A percentile compares a stretch with the other conserved stretches of the same genome.
These are phyloP conservation scores for Plumapathes pennacea DNA, from an alignment of 92 coral and sea anemone genomes.

Conservation along the genomic window DNA sequence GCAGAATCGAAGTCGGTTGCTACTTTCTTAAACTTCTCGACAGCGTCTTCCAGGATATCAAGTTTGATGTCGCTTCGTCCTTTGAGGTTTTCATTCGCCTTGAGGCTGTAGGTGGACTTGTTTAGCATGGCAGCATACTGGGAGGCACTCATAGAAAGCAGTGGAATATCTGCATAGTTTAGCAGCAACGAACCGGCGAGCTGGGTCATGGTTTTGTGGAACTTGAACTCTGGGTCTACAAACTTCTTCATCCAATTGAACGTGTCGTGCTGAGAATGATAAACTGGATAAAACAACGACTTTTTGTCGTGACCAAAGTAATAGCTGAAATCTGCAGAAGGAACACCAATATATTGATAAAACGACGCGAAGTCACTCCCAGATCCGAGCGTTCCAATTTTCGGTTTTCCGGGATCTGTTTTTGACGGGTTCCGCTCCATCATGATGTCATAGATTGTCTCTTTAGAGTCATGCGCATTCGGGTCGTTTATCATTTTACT, in stretches of 20 bases:
- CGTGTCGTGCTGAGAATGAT: slow-evolving; percentile 95
- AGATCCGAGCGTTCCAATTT: slow-evolving; percentile 56
- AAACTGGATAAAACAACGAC: slow-evolving; percentile 68
- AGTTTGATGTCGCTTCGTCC: slow-evolving; percentile 8
- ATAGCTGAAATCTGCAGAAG: slow-evolving; percentile 70
- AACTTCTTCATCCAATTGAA: slow-evolving; percentile 71
- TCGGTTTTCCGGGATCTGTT: slow-evolving; percentile 29
- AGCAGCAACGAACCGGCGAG: slow-evolving; percentile 60
- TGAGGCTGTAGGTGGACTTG: slow-evolving; percentile 45
- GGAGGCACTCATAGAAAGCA: slow-evolving; percentile 52
- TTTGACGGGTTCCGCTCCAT: slow-evolving; percentile 47
- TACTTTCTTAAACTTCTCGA: slow-evolving; percentile 13
- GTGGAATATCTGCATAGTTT: slow-evolving; percentile 66
- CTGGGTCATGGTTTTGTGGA: slow-evolving; percentile 66
- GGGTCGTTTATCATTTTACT: slow-evolving; percentile 67
- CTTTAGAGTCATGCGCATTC: slow-evolving; percentile 66
- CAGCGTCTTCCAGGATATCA: slow-evolving; percentile 22
- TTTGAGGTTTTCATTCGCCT: slow-evolving; percentile 2
- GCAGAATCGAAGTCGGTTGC: slow-evolving; percentile 23
- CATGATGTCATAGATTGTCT: slow-evolving; percentile 74
- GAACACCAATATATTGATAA: slow-evolving; percentile 79
- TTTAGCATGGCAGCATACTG: slow-evolving; percentile 53
- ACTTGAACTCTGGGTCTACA: slow-evolving; percentile 73
- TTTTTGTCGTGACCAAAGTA: slow-evolving; percentile 47
- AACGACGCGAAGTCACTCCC: slow-evolving; percentile 85